Percentiles rank a stretch among this genome's conserved stretches.
Conservation (phyloP, 1,140 invertebrate genomes). For the Delia radicum region DNA sequence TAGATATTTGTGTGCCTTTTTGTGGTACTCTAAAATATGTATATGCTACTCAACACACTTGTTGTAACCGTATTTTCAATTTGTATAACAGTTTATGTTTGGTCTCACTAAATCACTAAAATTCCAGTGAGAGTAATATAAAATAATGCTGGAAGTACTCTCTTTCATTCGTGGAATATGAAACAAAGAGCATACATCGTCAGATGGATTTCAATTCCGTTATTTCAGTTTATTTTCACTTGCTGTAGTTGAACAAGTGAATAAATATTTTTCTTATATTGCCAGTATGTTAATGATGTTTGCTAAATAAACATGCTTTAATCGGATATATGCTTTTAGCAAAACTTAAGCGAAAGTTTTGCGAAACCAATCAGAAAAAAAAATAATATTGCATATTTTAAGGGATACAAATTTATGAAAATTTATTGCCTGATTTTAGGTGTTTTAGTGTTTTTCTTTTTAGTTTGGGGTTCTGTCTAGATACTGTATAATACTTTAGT, state of each 20-base stretch:
- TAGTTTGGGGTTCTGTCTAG: background rate
- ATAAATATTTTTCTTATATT: too few species aligned
- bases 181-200: background rate
- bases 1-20: too few species aligned
- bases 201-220: background rate
- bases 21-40: background rate
- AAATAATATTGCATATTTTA: background rate
- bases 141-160: too few species aligned
- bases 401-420: background rate
- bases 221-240: too few species aligned
- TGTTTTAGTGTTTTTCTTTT: background rate
- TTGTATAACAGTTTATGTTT: background rate
- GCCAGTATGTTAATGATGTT: too few species aligned
- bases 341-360: too few species aligned
- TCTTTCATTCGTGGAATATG: too few species aligned
- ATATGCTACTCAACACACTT: slow-evolving; percentile 4
- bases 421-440: background rate
- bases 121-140: background rate
- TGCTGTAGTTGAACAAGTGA: too few species aligned
- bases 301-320: background rate
- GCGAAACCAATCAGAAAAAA: too few species aligned
- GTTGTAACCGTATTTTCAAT: background rate
- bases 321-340: too few species aligned
- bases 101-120: background rate
- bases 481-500: background rate